Conservation (phyloP, 37 sponge, comb jelly and placozoan species). For the Sycon ciliatum region DNA sequence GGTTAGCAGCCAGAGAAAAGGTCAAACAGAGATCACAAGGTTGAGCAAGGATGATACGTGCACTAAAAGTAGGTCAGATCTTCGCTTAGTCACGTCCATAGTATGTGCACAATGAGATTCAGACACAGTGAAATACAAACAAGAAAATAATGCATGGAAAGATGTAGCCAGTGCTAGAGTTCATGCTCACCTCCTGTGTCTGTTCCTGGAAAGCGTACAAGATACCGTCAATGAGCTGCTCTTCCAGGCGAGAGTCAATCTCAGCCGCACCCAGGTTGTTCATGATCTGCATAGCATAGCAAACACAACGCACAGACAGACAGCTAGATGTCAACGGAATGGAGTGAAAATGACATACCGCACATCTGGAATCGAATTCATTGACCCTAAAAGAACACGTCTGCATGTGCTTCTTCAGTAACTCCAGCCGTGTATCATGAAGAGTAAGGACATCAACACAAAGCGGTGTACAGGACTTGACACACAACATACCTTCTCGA, state of each 20-base stretch:
- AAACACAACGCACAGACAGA: background rate
- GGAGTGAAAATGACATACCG: background rate
- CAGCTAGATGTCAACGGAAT: background rate
- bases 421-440: background rate
- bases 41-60: too few species aligned
- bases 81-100: too few species aligned
- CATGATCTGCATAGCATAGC: slow-evolving; percentile 49
- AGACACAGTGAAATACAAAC: too few species aligned
- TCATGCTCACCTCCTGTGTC: slow-evolving; percentile 13
- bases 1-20: too few species aligned
- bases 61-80: too few species aligned
- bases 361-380: too few species aligned
- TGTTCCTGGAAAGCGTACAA: slow-evolving; percentile 87
- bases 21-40: too few species aligned
- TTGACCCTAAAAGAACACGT: background rate
- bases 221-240: slow-evolving; percentile 97
- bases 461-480: too few species aligned
- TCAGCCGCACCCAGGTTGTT: slow-evolving; percentile 86
- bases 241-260: slow-evolving; percentile 86
- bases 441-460: too few species aligned
- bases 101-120: too few species aligned
- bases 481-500: slow-evolving; percentile 67
- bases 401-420: too few species aligned
- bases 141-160: too few species aligned
- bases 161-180: background rate